Percentiles rank a stretch among this genome's conserved stretches.
Conservation (phyloP, 1,140 invertebrate species). For the Apolygus lucorum region DNA sequence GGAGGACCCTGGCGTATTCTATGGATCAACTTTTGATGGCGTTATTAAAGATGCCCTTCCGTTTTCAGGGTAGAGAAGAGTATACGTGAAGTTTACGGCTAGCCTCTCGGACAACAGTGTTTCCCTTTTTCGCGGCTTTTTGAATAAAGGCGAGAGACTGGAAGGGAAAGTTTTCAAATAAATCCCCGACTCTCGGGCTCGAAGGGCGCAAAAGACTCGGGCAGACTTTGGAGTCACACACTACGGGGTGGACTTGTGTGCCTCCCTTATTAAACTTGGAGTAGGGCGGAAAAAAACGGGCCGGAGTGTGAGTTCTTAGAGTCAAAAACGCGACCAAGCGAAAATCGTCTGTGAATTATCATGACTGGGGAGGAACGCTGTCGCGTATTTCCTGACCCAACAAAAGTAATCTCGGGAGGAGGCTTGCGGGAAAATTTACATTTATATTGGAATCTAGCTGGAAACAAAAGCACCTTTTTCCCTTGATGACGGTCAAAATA, state of each 20-base stretch:
- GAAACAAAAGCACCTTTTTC: too few species aligned
- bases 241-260: background rate
- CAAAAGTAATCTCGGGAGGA: background rate
- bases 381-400: background rate
- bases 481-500: too few species aligned
- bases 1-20: too few species aligned
- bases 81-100: background rate
- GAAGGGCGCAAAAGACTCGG: background rate
- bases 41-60: background rate
- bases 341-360: background rate
- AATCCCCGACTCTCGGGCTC: background rate
- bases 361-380: background rate
- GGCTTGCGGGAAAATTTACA: background rate
- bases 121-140: background rate
- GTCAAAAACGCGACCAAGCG: background rate
- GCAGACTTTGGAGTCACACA: background rate
- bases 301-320: background rate
- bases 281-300: background rate
- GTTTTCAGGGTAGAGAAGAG: too few species aligned
- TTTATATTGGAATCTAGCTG: background rate
- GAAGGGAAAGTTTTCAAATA: background rate
- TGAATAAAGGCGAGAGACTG: background rate
- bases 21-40: background rate
- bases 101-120: background rate
- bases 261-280: background rate